Evolutionary conservation across 2,113 vertebrate genomes (phyloP).

Genomic region (Dascyllus trimaculatus): DNA sequence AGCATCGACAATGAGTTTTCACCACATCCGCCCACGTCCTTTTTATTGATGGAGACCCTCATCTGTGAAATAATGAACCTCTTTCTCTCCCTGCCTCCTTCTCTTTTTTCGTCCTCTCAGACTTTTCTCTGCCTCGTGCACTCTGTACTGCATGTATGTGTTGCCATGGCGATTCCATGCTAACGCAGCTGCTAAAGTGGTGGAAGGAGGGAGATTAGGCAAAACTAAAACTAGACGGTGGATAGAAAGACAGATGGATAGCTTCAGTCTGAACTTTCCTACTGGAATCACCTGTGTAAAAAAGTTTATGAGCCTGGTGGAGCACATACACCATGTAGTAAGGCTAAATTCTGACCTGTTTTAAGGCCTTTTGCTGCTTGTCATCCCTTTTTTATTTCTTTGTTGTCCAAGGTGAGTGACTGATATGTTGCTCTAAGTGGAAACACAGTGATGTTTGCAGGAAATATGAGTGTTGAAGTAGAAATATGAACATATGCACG

Average conservation of each 20-base stretch:
- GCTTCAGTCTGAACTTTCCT: constrained; percentile 8
- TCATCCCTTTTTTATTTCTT: too few relatives aligned
- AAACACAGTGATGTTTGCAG: too few relatives aligned
- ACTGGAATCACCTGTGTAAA: not conserved
- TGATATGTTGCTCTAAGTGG: not conserved
- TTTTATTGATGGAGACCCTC: constrained; percentile 55
- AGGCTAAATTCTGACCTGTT: too few relatives aligned
- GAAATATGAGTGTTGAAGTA: not conserved
- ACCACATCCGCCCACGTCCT: constrained; percentile 41
- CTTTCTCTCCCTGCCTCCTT: not conserved
- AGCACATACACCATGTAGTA: too few relatives aligned
- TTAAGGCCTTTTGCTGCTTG: too few relatives aligned
- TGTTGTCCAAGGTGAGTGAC: not conserved
- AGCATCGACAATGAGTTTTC: constrained; percentile 37
- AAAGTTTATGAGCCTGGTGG: not conserved
- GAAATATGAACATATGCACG: not conserved
- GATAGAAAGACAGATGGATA: not conserved
- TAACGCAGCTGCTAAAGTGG: constrained; percentile 44
- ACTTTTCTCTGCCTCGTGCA: constrained; percentile 10
- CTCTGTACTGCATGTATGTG: constrained; percentile 49
- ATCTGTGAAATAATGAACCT: constrained; percentile 54
- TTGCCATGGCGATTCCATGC: constrained; percentile 75
- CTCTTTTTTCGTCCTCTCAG: constrained; percentile 5
- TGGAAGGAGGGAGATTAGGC: constrained; percentile 13
- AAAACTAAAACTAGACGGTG: constrained; percentile 23